Evolutionary conservation across 35 echinoderm and acorn worm genomes (phyloP).

Genomic region (Lytechinus pictus): DNA sequence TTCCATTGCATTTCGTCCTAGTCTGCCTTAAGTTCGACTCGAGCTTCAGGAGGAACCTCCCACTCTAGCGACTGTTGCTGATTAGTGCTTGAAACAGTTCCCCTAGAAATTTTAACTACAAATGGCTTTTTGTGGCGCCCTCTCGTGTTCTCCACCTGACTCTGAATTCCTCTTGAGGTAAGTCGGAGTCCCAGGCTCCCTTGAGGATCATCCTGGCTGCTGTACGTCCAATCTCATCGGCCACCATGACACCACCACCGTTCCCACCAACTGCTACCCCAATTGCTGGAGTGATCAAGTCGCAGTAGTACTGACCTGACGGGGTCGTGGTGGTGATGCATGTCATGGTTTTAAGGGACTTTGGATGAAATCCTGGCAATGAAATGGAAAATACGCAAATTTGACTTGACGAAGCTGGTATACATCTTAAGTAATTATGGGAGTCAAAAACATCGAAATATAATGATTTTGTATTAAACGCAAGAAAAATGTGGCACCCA

Average conservation of each 20-base stretch:
- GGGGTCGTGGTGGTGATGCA: slow-evolving; percentile 61
- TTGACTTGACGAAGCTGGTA: too few species aligned
- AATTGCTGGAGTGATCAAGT: slow-evolving; percentile 58
- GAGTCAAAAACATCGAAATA: too few species aligned
- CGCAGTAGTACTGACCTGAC: slow-evolving; percentile 62
- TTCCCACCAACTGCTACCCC: slow-evolving; percentile 66
- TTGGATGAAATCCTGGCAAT: slow-evolving; percentile 34
- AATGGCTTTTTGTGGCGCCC: background rate
- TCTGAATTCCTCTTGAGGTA: slow-evolving; percentile 57
- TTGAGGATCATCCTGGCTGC: slow-evolving; percentile 72
- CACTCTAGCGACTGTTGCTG: too few species aligned
- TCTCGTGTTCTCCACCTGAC: slow-evolving; percentile 23
- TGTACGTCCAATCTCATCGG: slow-evolving; percentile 76
- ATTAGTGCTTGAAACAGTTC: too few species aligned
- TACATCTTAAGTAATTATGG: too few species aligned
- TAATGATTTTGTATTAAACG: too few species aligned
- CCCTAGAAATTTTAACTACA: background rate
- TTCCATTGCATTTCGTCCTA: too few species aligned
- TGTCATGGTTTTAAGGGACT: background rate
- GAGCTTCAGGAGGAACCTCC: too few species aligned
- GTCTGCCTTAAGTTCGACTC: too few species aligned
- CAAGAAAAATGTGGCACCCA: too few species aligned
- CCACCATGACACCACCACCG: slow-evolving; percentile 55
- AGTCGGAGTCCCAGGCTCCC: slow-evolving; percentile 72
- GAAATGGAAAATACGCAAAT: background rate